Percentiles rank a stretch among this genome's conserved stretches.
Evolutionary conservation across 2,888 invertebrate genomes (phyloP).

Genomic region (Marronus borbonicus): DNA sequence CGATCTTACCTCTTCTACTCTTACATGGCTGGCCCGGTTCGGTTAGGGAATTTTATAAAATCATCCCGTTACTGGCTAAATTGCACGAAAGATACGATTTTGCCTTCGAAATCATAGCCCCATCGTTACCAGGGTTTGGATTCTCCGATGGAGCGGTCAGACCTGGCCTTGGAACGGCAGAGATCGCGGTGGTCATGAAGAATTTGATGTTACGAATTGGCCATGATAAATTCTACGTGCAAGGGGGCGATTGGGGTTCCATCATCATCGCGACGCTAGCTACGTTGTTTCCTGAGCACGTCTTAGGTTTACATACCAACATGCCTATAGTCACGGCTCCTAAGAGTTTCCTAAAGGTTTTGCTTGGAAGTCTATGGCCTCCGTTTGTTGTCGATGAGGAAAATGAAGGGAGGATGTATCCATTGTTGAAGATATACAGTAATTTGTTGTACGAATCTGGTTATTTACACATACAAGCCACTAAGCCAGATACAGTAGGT

Average conservation of each 20-base stretch:
- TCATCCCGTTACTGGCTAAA: conserved; percentile 78
- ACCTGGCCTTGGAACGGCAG: conserved; percentile 76
- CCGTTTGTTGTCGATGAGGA: conserved; percentile 74
- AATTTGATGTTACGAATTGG: conserved; percentile 83
- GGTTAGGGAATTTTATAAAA: conserved; percentile 84
- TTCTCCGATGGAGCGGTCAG: conserved; percentile 74
- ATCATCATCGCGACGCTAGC: conserved; percentile 76
- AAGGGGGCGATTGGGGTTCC: conserved; percentile 90
- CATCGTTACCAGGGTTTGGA: conserved; percentile 73
- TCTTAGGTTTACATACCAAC: conserved; percentile 76
- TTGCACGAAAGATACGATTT: conserved; percentile 72
- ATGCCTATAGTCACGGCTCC: conserved; percentile 69
- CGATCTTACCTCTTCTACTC: conserved; percentile 78
- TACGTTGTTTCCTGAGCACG: conserved; percentile 75
- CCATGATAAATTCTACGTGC: conserved; percentile 77
- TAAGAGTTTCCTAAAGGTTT: conserved; percentile 63
- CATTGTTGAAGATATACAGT: conserved; percentile 65
- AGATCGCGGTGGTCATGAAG: conserved; percentile 75
- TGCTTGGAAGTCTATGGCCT: conserved; percentile 74
- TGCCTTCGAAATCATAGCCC: conserved; percentile 78
- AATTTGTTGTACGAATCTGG: conserved; percentile 73
- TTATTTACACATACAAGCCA: conserved; percentile 85
- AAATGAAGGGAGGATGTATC: conserved; percentile 72
- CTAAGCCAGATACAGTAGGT: conserved; percentile 93
- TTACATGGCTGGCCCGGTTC: conserved; percentile 95